These are phyloP conservation scores for Musca vetustissima DNA, from an alignment of 1,140 invertebrate species.

Conservation along the genomic window DNA sequence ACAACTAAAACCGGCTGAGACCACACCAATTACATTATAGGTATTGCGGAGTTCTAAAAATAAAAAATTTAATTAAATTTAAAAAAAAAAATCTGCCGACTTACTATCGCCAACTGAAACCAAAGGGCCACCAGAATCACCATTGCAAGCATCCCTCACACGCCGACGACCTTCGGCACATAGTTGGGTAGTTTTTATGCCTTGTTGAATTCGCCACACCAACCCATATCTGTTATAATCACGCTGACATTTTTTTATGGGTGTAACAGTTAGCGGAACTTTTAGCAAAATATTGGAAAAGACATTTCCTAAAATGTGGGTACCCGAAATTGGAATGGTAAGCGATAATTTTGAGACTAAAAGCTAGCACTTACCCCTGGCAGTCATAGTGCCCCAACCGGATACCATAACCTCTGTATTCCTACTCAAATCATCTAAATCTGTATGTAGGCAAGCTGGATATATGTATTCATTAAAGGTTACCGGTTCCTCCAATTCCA, in stretches of 20 bases:
- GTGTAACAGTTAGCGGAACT: conserved; percentile 36
- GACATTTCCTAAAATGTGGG: not conserved
- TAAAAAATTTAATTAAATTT: conserved; percentile 64
- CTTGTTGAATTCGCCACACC: conserved; percentile 24
- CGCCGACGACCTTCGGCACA: conserved; percentile 60
- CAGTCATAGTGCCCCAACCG: conserved; percentile 45
- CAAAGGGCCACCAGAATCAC: conserved; percentile 70
- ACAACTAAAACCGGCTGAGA: conserved; percentile 68
- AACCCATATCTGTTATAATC: conserved; percentile 15
- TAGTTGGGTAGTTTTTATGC: conserved; percentile 52
- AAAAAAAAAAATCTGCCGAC: no score
- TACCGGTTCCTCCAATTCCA: conserved; percentile 36
- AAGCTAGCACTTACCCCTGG: conserved; percentile 33
- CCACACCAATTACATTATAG: conserved; percentile 58
- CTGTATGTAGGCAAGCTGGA: conserved; percentile 44
- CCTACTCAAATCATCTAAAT: conserved; percentile 32
- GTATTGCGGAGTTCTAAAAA: conserved; percentile 25
- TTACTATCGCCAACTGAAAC: conserved; percentile 57
- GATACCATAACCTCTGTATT: conserved; percentile 32
- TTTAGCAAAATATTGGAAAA: conserved; percentile 40
- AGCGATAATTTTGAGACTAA: no score
- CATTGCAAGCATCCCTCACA: conserved; percentile 63
- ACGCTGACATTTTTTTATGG: conserved; percentile 35
- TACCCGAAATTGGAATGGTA: no score
- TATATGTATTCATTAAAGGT: conserved; percentile 26